phyloP scores from a whole-genome alignment of 2,888 invertebrate species.

The Synanthedon formicaeformis region DNA sequence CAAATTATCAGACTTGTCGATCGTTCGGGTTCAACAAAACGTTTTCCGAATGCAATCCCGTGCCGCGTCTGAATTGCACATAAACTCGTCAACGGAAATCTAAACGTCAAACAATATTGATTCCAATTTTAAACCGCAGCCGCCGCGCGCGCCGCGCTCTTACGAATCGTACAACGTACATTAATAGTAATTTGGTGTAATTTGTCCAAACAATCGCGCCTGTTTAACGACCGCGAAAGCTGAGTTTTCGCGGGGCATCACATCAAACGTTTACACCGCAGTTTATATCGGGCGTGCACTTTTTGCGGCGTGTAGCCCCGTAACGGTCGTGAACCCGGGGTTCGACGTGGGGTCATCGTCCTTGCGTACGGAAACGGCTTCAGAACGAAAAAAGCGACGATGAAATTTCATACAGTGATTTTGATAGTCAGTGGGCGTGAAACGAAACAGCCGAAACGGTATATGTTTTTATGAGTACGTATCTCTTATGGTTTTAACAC shows the following conservation, averaged over 20 bases:
- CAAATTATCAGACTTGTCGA: too few species aligned
- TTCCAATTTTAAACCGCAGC: constrained; percentile 7
- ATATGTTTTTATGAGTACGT: not conserved
- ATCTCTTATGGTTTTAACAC: not conserved
- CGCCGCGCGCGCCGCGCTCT: not conserved
- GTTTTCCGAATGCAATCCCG: not conserved
- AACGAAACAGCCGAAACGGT: constrained; percentile 8
- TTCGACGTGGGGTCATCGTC: constrained; percentile 38
- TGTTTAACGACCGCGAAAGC: not conserved
- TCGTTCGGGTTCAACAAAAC: not conserved
- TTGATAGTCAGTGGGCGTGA: constrained; percentile 36
- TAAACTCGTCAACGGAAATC: constrained; percentile 24
- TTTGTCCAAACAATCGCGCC: not conserved
- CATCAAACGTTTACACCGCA: constrained; percentile 21
- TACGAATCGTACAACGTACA: not conserved
- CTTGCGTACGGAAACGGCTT: constrained; percentile 21
- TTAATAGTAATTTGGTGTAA: not conserved
- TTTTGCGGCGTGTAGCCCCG: constrained; percentile 31
- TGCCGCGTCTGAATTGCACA: constrained; percentile 11
- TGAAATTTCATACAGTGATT: constrained; percentile 44
- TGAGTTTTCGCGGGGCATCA: constrained; percentile 2
- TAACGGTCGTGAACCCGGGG: constrained; percentile 51
- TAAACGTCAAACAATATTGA: constrained; percentile 21
- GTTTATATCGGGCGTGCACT: constrained; percentile 24
- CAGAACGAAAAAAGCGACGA: constrained; percentile 29